Percentiles rank a stretch among this genome's conserved stretches.
phyloP scores from a whole-genome alignment of 2,113 vertebrate species.

The Paedocypris sp. region DNA sequence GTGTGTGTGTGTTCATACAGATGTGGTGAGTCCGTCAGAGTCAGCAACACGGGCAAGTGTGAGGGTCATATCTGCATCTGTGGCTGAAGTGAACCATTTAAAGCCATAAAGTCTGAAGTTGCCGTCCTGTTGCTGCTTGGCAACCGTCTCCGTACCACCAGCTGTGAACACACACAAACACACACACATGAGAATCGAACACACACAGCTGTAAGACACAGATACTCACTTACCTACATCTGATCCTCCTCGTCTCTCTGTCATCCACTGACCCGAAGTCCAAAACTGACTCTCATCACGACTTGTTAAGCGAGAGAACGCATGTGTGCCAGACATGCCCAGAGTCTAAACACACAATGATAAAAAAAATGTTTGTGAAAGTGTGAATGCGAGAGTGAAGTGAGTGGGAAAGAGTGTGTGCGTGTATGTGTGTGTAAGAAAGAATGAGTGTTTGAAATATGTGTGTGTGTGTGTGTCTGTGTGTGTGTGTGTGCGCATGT shows the following conservation, averaged over 20 bases:
- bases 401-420: too few species aligned
- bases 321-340: constrained; percentile 50
- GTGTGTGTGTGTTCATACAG: constrained; percentile 37
- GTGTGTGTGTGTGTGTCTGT: too few species aligned
- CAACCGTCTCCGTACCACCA: constrained; percentile 67
- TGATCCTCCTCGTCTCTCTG: constrained; percentile 74
- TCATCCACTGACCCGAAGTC: constrained; percentile 91
- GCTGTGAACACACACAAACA: constrained; percentile 49
- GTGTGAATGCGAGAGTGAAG: too few species aligned
- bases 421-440: too few species aligned
- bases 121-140: constrained; percentile 63
- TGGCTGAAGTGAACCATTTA: constrained; percentile 81
- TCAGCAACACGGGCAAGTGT: constrained; percentile 67
- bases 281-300: constrained; percentile 66
- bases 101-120: constrained; percentile 68
- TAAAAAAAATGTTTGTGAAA: too few species aligned
- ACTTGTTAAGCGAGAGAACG: constrained; percentile 61
- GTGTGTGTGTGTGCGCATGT: too few species aligned
- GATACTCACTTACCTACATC: too few species aligned
- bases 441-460: too few species aligned
- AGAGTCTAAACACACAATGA: constrained; percentile 51
- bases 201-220: neutral
- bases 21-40: constrained; percentile 49
- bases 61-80: constrained; percentile 72
- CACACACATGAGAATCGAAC: neutral